Conservation (phyloP, 23 tunicate species). For the Halocynthia roretzi region DNA sequence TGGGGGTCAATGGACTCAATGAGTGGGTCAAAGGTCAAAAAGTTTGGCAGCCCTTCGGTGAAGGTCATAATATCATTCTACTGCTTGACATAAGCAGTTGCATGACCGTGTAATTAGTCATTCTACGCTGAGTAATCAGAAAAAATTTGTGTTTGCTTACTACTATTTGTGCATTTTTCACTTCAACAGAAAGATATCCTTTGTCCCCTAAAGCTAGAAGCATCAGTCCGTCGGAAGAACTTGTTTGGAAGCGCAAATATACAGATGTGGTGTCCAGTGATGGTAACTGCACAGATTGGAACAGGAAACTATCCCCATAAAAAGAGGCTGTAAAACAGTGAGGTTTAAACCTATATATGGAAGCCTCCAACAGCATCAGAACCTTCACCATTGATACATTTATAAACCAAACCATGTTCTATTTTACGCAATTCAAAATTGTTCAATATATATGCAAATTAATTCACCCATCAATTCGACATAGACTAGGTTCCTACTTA, state of each 20-base stretch:
- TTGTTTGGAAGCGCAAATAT: conserved; percentile 71
- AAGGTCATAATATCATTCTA: background rate
- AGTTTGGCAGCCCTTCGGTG: background rate
- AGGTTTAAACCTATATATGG: too few relatives aligned
- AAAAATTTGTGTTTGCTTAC: conserved; percentile 12
- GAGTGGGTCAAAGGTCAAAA: background rate
- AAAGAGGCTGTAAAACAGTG: conserved; percentile 61
- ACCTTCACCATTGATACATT: too few relatives aligned
- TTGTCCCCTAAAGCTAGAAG: conserved; percentile 47
- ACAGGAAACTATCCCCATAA: conserved; percentile 77
- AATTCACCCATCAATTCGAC: too few relatives aligned
- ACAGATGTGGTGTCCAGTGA: conserved; percentile 35
- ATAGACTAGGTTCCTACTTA: too few relatives aligned
- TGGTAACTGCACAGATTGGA: conserved; percentile 29
- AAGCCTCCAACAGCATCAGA: too few relatives aligned
- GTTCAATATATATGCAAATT: too few relatives aligned
- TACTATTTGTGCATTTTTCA: conserved; percentile 35
- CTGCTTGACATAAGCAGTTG: background rate
- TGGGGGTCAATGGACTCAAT: background rate
- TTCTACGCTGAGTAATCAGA: background rate
- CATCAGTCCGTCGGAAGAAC: conserved; percentile 47
- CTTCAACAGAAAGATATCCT: conserved; percentile 39
- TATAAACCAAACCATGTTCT: too few relatives aligned
- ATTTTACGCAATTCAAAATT: too few relatives aligned
- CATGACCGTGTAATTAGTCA: background rate